Percentiles rank a stretch among this genome's conserved stretches.
Evolutionary conservation across 2,113 vertebrate species (phyloP).

Genomic region (Taxidea taxus): DNA sequence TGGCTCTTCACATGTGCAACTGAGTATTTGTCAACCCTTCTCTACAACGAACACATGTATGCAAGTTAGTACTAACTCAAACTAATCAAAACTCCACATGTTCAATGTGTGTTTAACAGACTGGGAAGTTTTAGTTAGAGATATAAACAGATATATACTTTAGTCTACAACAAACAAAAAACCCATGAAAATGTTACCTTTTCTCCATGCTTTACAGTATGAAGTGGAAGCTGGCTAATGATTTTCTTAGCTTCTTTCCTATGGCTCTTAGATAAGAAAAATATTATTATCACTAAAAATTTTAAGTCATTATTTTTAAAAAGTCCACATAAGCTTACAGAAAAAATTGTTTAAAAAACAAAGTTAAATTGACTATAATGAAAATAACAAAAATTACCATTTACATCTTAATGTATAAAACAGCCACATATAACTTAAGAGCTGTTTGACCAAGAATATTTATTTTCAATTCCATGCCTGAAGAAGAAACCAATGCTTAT

Average conservation of each 20-base stretch:
- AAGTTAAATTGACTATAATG: not conserved
- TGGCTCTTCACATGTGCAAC: not conserved
- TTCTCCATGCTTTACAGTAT: constrained; percentile 85
- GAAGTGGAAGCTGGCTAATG: constrained; percentile 85
- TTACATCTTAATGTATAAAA: not conserved
- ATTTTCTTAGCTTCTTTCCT: constrained; percentile 88
- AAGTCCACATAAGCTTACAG: not conserved
- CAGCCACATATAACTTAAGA: not conserved
- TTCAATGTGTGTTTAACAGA: not conserved
- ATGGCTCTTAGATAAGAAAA: constrained; percentile 77
- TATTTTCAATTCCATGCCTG: not conserved
- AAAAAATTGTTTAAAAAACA: constrained; percentile 15
- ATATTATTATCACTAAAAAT: constrained; percentile 1
- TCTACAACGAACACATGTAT: not conserved
- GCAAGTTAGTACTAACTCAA: not conserved
- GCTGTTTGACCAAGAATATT: not conserved
- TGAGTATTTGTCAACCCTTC: not conserved
- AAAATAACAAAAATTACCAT: constrained; percentile 9
- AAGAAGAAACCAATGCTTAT: not conserved
- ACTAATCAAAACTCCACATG: not conserved
- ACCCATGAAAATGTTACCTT: constrained; percentile 80
- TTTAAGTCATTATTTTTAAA: constrained; percentile 1
- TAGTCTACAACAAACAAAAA: not conserved
- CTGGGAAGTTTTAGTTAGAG: not conserved
- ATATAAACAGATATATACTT: not conserved